Conservation (phyloP, 2,113 vertebrate genomes). For the Xiphophorus couchianus region DNA sequence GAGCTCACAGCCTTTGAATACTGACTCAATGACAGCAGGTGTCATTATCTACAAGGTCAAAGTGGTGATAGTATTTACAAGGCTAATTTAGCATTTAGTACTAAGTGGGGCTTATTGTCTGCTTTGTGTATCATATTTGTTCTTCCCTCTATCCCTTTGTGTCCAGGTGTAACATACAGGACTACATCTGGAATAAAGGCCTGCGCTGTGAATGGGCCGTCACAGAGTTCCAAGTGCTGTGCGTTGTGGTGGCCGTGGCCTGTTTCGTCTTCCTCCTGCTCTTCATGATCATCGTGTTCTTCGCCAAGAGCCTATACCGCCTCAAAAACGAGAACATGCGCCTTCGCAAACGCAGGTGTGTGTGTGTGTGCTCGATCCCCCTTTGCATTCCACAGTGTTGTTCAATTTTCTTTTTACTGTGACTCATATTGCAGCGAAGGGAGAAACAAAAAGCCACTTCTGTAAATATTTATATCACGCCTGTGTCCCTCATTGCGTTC, state of each 20-base stretch:
- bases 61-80: not conserved
- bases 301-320: slow-evolving; percentile 94
- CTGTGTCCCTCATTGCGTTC: slow-evolving; percentile 21
- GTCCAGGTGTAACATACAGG: slow-evolving; percentile 92
- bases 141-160: not conserved
- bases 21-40: not conserved
- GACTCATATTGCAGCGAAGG: not conserved
- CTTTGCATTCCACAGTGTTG: not conserved
- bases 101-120: too few relatives aligned
- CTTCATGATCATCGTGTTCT: slow-evolving; percentile 97
- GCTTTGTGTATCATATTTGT: not conserved
- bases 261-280: slow-evolving; percentile 89
- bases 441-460: not conserved
- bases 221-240: slow-evolving; percentile 98
- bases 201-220: slow-evolving; percentile 91
- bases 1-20: not conserved
- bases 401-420: not conserved
- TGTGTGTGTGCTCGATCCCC: slow-evolving; percentile 72
- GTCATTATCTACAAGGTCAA: not conserved
- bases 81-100: not conserved
- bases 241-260: slow-evolving; percentile 88
- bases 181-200: slow-evolving; percentile 98
- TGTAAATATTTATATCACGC: slow-evolving; percentile 32
- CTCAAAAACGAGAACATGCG: slow-evolving; percentile 95
- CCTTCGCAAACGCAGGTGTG: slow-evolving; percentile 91